These are phyloP conservation scores for Coregonus sp. DNA, from an alignment of 2,797 vertebrate species.

Conservation along the genomic window DNA sequence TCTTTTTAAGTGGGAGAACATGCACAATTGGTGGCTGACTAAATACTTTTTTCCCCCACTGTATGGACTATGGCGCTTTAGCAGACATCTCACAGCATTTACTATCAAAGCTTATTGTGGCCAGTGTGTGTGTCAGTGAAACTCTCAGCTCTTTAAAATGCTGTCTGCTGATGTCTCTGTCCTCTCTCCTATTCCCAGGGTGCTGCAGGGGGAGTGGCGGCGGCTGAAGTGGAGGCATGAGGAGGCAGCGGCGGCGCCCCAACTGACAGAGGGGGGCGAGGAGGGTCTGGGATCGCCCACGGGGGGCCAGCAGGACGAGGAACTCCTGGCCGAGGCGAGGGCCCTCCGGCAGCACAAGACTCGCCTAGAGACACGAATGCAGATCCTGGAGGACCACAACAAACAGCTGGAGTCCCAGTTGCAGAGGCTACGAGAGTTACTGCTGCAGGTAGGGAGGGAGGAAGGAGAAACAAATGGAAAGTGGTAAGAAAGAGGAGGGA, in stretches of 20 bases:
- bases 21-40: too few relatives aligned
- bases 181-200: conserved; percentile 68
- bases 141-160: not conserved
- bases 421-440: conserved; percentile 88
- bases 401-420: conserved; percentile 97
- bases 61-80: too few relatives aligned
- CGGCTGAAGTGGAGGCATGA: conserved; percentile 96
- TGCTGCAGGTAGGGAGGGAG: conserved; percentile 84
- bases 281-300: conserved; percentile 65
- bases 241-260: conserved; percentile 85
- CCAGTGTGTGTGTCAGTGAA: not conserved
- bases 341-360: conserved; percentile 96
- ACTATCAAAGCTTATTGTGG: too few relatives aligned
- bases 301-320: conserved; percentile 79
- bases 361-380: conserved; percentile 95
- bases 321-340: conserved; percentile 92
- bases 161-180: conserved; percentile 18
- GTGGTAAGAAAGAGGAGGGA: conserved; percentile 4
- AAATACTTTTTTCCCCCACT: too few relatives aligned
- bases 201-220: conserved; percentile 93
- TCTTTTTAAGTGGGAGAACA: too few relatives aligned
- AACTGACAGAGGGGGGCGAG: conserved; percentile 78
- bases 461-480: conserved; percentile 18
- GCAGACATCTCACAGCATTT: too few relatives aligned
- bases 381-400: conserved; percentile 98